Conservation (phyloP, 2,888 invertebrate species). For the Ectemnius cavifrons region DNA sequence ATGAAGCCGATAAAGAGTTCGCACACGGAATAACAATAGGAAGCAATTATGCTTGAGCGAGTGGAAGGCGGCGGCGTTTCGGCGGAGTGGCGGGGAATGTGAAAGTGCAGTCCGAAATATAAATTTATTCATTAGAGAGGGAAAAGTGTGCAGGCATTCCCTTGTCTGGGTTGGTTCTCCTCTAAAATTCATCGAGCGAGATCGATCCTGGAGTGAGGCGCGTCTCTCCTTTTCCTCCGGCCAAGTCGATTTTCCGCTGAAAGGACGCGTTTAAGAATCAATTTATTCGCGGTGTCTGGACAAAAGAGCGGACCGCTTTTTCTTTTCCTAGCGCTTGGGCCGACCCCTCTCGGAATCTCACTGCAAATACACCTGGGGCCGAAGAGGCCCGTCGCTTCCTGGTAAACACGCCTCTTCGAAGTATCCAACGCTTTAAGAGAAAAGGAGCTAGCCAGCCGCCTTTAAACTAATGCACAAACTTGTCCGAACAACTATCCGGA, state of each 20-base stretch:
- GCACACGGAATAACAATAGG: too few relatives aligned
- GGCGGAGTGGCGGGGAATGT: too few relatives aligned
- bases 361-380: slow-evolving; percentile 31
- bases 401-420: slow-evolving; percentile 23
- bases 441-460: too few relatives aligned
- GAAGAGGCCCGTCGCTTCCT: background rate
- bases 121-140: slow-evolving; percentile 9
- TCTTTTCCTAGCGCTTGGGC: slow-evolving; percentile 8
- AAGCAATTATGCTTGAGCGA: too few relatives aligned
- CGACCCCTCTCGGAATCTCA: slow-evolving; percentile 16
- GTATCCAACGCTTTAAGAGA: too few relatives aligned
- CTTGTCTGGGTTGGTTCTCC: background rate
- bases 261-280: slow-evolving; percentile 3
- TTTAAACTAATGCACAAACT: too few relatives aligned
- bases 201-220: background rate
- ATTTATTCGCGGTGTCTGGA: background rate
- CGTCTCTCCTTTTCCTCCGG: background rate
- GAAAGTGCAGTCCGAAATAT: background rate
- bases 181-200: background rate
- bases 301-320: slow-evolving; percentile 6
- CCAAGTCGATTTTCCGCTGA: background rate
- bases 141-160: background rate
- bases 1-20: too few relatives aligned
- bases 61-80: too few relatives aligned
- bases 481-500: too few relatives aligned